Evolutionary conservation across 2,113 vertebrate genomes (phyloP).

Genomic region (Atractosteus spatula): DNA sequence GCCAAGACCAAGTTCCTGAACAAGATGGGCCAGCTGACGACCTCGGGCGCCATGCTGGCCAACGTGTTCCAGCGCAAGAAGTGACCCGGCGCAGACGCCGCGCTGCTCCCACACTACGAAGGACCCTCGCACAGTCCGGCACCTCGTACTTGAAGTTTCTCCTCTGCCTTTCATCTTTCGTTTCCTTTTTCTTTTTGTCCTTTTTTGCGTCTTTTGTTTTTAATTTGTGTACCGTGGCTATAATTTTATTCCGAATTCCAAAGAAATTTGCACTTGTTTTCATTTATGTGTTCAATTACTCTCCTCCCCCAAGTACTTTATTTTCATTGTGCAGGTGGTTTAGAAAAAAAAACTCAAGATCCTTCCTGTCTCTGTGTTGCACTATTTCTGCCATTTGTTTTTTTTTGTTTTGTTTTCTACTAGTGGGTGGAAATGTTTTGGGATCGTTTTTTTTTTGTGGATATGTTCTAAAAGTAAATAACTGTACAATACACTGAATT

Average conservation of each 20-base stretch:
- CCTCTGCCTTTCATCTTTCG: conserved; percentile 78
- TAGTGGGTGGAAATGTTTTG: conserved; percentile 63
- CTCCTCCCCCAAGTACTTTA: background rate
- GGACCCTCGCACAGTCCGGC: conserved; percentile 62
- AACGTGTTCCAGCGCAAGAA: conserved; percentile 99
- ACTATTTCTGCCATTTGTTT: conserved; percentile 73
- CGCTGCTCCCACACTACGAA: conserved; percentile 61
- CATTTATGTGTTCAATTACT: conserved; percentile 51
- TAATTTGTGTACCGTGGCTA: conserved; percentile 72
- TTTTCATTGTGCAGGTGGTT: conserved; percentile 59
- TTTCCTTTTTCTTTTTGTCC: conserved; percentile 61
- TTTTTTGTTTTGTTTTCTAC: conserved; percentile 70
- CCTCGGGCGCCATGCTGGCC: conserved; percentile 96
- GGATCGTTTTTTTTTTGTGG: conserved; percentile 56
- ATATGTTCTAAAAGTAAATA: conserved; percentile 77
- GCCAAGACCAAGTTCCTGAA: conserved; percentile 98
- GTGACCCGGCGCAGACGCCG: conserved; percentile 38
- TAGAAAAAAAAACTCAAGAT: conserved; percentile 64
- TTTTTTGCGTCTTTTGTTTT: conserved; percentile 67
- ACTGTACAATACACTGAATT: conserved; percentile 90
- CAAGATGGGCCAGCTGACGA: conserved; percentile 98
- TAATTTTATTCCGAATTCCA: conserved; percentile 88
- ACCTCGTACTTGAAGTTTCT: conserved; percentile 92
- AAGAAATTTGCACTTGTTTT: conserved; percentile 93
- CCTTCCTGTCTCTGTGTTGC: conserved; percentile 80